Evolutionary conservation across 2,113 vertebrate species (phyloP).

Genomic region (Phoxinus phoxinus): DNA sequence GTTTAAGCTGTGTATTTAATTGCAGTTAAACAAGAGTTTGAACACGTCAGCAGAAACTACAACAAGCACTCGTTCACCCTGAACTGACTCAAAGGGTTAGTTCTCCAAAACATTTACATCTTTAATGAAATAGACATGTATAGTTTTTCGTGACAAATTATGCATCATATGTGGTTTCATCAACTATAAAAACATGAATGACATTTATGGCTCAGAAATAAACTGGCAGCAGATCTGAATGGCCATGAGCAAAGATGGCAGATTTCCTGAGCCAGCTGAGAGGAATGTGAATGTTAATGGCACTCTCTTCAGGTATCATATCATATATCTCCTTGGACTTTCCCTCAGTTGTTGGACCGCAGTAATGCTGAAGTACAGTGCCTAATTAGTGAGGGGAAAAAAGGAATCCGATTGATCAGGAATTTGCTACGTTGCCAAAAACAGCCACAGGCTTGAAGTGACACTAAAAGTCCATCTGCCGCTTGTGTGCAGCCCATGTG

Average conservation of each 20-base stretch:
- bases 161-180: not conserved
- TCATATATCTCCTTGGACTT: not conserved
- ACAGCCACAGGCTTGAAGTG: constrained; percentile 37
- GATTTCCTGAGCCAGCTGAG: not conserved
- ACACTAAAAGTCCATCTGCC: constrained; percentile 44
- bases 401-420: constrained; percentile 27
- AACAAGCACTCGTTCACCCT: not conserved
- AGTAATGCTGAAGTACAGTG: not conserved
- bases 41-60: not conserved
- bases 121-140: not conserved
- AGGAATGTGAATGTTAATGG: not conserved
- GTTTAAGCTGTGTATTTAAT: not conserved
- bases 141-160: not conserved
- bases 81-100: not conserved
- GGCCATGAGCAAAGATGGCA: not conserved
- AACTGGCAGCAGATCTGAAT: not conserved
- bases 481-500: constrained; percentile 17
- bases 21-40: not conserved
- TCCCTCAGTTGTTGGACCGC: not conserved
- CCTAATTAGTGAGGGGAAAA: constrained; percentile 33
- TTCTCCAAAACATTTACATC: not conserved
- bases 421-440: not conserved
- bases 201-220: not conserved
- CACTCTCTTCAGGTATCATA: not conserved
- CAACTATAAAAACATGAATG: not conserved